Conservation (phyloP, 1,140 invertebrate species). For the Danaus plexippus region DNA sequence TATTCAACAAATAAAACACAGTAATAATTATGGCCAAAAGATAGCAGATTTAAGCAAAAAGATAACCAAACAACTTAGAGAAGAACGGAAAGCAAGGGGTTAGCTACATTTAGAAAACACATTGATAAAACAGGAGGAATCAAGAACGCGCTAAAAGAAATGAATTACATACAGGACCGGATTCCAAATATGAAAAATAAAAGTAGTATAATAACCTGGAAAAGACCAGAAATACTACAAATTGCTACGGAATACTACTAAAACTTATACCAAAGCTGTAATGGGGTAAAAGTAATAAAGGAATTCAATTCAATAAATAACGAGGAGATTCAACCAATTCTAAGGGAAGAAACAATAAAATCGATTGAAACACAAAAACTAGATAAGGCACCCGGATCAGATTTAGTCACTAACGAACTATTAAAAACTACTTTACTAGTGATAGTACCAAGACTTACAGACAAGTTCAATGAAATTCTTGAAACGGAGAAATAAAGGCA, state of each 20-base stretch:
- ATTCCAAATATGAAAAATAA: slow-evolving; percentile 17
- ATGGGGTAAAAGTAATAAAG: not conserved
- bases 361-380: slow-evolving; percentile 18
- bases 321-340: no score
- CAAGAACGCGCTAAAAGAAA: no score
- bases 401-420: slow-evolving; percentile 22
- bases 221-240: slow-evolving; percentile 17
- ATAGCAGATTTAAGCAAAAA: slow-evolving; percentile 17
- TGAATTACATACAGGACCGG: slow-evolving; percentile 12
- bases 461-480: no score
- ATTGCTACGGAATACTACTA: slow-evolving; percentile 9
- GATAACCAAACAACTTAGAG: slow-evolving; percentile 13
- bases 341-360: slow-evolving; percentile 18
- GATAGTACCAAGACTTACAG: slow-evolving; percentile 13
- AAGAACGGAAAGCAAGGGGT: slow-evolving; percentile 10
- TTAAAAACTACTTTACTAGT: slow-evolving; percentile 15
- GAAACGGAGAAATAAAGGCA: no score
- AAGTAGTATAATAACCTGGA: slow-evolving; percentile 7
- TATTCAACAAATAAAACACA: slow-evolving; percentile 1
- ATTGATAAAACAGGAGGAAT: no score
- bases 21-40: slow-evolving; percentile 1
- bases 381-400: slow-evolving; percentile 19
- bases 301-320: not conserved
- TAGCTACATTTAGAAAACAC: no score
- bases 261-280: slow-evolving; percentile 12